Evolutionary conservation across 2,888 invertebrate species (phyloP).

Genomic region (Nycteola revayana): DNA sequence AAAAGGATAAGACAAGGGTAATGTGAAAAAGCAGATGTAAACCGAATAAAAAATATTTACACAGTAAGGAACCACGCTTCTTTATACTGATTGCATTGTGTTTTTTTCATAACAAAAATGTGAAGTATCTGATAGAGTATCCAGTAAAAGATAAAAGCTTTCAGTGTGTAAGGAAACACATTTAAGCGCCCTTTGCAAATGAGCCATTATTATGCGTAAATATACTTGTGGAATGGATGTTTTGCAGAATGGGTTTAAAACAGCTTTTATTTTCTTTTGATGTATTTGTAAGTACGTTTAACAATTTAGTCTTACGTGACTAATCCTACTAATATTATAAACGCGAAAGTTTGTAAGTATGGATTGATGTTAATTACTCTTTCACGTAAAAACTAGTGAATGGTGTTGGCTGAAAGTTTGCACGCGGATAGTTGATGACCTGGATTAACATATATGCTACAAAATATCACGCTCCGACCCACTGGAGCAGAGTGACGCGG

Average conservation of each 20-base stretch:
- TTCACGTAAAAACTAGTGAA: no score
- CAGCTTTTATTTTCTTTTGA: slow-evolving; percentile 26
- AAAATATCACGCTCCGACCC: no score
- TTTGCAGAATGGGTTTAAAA: slow-evolving; percentile 12
- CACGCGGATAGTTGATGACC: no score
- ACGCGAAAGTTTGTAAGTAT: no score
- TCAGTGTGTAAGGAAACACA: slow-evolving; percentile 22
- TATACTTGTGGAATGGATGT: slow-evolving; percentile 3
- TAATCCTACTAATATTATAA: no score
- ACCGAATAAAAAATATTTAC: slow-evolving; percentile 42
- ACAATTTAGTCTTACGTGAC: no score
- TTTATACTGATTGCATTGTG: slow-evolving; percentile 33
- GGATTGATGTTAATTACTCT: no score
- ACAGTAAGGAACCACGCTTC: slow-evolving; percentile 27
- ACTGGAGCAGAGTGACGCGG: no score
- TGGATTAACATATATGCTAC: no score
- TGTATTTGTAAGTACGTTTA: background rate
- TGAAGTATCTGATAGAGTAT: slow-evolving; percentile 23
- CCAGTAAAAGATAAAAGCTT: slow-evolving; percentile 32
- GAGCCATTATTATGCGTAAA: slow-evolving; percentile 14
- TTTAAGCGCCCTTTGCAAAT: slow-evolving; percentile 26
- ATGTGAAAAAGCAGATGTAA: slow-evolving; percentile 45
- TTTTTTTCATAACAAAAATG: slow-evolving; percentile 34
- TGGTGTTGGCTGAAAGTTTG: no score
- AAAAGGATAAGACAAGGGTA: slow-evolving; percentile 37